These are phyloP conservation scores for Antidorcas marsupialis DNA, from an alignment of 2,113 vertebrate genomes.

Conservation along the genomic window DNA sequence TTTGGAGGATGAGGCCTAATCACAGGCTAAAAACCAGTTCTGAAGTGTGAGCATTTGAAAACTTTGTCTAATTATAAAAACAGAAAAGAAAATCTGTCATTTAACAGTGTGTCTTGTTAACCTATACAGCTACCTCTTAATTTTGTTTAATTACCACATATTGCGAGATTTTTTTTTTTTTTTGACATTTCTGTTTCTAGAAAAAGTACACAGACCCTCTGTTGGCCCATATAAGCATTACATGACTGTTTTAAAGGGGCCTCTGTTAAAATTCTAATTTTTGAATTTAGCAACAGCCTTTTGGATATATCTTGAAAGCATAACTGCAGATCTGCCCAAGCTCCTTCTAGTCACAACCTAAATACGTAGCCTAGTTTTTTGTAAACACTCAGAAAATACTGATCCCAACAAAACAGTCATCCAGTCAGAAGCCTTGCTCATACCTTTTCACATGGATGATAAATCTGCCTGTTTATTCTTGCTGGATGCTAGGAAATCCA, in stretches of 20 bases:
- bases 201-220: slow-evolving; percentile 5
- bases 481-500: not conserved
- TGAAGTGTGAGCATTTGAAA: slow-evolving; percentile 35
- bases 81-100: slow-evolving; percentile 30
- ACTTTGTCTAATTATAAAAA: slow-evolving; percentile 54
- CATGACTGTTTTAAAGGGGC: not conserved
- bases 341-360: slow-evolving; percentile 36
- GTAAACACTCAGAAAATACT: slow-evolving; percentile 54
- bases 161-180: not conserved
- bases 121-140: not conserved
- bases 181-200: not conserved
- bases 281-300: slow-evolving; percentile 39
- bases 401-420: slow-evolving; percentile 49
- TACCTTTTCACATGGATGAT: not conserved
- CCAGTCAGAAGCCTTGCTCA: not conserved
- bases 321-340: slow-evolving; percentile 48
- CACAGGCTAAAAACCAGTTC: not conserved
- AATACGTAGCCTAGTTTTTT: slow-evolving; percentile 22
- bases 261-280: slow-evolving; percentile 43
- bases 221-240: slow-evolving; percentile 3
- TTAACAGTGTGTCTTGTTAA: slow-evolving; percentile 7
- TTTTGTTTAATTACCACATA: not conserved
- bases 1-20: not conserved
- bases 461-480: not conserved
- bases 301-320: slow-evolving; percentile 47